These are phyloP conservation scores for Calliphora vicina DNA, from an alignment of 1,140 invertebrate genomes.

Conservation along the genomic window DNA sequence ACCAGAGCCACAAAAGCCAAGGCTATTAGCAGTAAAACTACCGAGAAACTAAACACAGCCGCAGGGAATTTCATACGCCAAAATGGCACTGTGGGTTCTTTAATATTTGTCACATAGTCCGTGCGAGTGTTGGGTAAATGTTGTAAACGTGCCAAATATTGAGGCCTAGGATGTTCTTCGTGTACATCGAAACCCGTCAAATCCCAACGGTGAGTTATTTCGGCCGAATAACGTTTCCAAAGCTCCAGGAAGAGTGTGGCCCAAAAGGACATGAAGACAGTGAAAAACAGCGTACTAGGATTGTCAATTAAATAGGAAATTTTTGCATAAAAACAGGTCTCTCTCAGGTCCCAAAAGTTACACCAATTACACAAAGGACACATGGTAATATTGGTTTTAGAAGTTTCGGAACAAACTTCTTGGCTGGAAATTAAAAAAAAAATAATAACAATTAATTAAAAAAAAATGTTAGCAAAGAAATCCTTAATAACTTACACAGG, in stretches of 20 bases:
- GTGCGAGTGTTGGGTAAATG: constrained; percentile 72
- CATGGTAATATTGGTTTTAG: constrained; percentile 69
- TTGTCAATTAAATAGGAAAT: constrained; percentile 97
- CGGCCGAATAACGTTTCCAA: constrained; percentile 93
- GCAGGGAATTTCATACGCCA: constrained; percentile 87
- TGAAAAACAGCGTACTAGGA: constrained; percentile 90
- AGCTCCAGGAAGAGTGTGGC: constrained; percentile 89
- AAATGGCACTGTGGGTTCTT: constrained; percentile 86
- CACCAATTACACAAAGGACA: constrained; percentile 90
- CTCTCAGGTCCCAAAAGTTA: constrained; percentile 86
- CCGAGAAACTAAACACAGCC: constrained; percentile 83
- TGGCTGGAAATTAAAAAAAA: constrained; percentile 67
- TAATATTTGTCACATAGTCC: constrained; percentile 75
- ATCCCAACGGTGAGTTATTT: constrained; percentile 92
- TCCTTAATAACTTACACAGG: constrained; percentile 69
- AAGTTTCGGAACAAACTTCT: constrained; percentile 79
- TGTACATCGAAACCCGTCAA: constrained; percentile 85
- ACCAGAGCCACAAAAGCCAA: constrained; percentile 87
- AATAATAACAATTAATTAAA: constrained; percentile 18
- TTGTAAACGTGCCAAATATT: constrained; percentile 78
- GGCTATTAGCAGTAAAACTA: constrained; percentile 79
- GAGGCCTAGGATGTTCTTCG: constrained; percentile 87
- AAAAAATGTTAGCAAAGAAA: neutral
- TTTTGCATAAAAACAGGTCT: constrained; percentile 86
- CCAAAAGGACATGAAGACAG: constrained; percentile 97